A percentile compares a stretch with the other conserved stretches of the same genome.
Evolutionary conservation across 2,113 vertebrate species (phyloP).

Genomic region (Phoxinus phoxinus): DNA sequence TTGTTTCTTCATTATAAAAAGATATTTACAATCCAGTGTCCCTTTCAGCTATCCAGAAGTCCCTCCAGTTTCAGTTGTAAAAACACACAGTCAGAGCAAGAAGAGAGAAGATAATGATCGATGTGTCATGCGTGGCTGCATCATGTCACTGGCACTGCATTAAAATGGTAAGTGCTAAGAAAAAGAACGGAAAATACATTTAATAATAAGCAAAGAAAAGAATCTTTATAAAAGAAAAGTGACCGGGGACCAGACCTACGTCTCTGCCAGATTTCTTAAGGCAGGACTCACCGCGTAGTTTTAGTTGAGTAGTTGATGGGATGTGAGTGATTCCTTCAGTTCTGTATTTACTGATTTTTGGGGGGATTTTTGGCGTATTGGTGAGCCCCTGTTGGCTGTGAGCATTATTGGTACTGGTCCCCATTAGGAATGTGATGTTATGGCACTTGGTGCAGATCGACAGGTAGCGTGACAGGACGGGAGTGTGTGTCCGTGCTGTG

Average conservation of each 20-base stretch:
- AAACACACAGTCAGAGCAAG: constrained; percentile 42
- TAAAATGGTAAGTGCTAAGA: constrained; percentile 74
- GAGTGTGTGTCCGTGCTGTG: constrained; percentile 55
- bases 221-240: constrained; percentile 55
- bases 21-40: constrained; percentile 60
- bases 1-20: constrained; percentile 24
- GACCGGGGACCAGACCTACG: constrained; percentile 58
- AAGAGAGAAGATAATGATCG: constrained; percentile 46
- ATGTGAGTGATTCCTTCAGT: constrained; percentile 57
- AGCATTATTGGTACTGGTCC: constrained; percentile 72
- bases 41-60: constrained; percentile 37
- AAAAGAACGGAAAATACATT: constrained; percentile 39
- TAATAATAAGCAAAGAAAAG: constrained; percentile 47
- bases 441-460: constrained; percentile 79
- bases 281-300: constrained; percentile 60
- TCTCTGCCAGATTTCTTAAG: constrained; percentile 64
- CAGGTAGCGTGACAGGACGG: constrained; percentile 66
- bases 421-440: constrained; percentile 76
- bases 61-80: constrained; percentile 69
- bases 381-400: constrained; percentile 44
- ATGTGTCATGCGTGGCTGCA: constrained; percentile 40
- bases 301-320: not conserved
- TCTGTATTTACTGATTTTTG: constrained; percentile 29
- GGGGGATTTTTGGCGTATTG: not conserved
- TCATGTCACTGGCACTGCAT: constrained; percentile 60